Conservation (phyloP, 1,140 invertebrate genomes). For the Heliconius hewitsoni region DNA sequence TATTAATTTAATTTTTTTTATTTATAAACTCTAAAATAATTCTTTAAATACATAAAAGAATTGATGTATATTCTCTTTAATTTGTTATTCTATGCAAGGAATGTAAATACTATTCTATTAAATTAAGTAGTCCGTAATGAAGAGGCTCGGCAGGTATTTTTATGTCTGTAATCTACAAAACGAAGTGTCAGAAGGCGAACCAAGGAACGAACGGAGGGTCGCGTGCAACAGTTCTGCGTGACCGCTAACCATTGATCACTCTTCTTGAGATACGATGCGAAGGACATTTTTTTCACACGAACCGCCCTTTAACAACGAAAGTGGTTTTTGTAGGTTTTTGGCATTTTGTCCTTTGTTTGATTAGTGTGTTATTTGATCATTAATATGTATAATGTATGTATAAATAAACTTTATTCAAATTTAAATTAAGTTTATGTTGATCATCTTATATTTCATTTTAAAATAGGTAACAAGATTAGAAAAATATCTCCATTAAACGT, state of each 20-base stretch:
- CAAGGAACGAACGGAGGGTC: constrained; percentile 52
- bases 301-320: constrained; percentile 47
- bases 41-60: not conserved
- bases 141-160: constrained; percentile 60
- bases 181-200: constrained; percentile 55
- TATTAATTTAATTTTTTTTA: no score
- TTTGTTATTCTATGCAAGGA: constrained; percentile 2
- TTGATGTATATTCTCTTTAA: not conserved
- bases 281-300: constrained; percentile 69
- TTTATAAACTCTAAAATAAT: no score
- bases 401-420: no score
- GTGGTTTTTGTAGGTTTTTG: constrained; percentile 32
- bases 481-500: no score
- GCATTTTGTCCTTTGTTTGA: not conserved
- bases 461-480: no score
- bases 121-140: constrained; percentile 57
- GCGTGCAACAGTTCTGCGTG: constrained; percentile 60
- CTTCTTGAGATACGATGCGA: constrained; percentile 63
- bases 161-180: constrained; percentile 62
- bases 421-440: no score
- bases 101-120: constrained; percentile 48
- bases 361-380: no score
- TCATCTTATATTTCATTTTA: no score
- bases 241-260: constrained; percentile 62
- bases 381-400: no score